Evolutionary conservation across 53 echinoderm and acorn worm species (phyloP).

Genomic region (Zoroaster sp.): DNA sequence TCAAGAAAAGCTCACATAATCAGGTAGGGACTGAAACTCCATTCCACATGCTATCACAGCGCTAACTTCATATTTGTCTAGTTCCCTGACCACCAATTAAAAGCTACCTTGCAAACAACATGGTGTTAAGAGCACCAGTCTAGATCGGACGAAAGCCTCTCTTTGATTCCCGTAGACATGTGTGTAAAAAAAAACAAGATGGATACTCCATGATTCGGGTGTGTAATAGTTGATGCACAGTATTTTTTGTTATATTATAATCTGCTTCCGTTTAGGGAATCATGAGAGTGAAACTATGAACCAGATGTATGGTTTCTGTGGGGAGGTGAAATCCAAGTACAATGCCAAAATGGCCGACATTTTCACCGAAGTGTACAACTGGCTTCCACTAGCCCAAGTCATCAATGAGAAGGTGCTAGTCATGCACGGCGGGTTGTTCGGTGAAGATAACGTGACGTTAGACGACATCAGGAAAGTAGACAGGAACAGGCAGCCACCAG

Average conservation of each 20-base stretch:
- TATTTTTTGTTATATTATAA: no score
- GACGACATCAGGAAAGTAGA: conserved; percentile 91
- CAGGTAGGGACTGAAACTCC: no score
- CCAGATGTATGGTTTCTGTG: conserved; percentile 98
- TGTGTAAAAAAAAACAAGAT: no score
- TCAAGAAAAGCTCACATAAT: no score
- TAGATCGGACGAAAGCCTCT: no score
- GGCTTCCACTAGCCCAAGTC: conserved; percentile 92
- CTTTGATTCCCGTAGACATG: no score
- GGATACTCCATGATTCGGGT: no score
- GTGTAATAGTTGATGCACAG: background rate
- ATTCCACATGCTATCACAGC: no score
- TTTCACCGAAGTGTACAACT: conserved; percentile 97
- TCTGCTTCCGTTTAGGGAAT: conserved; percentile 77
- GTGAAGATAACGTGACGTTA: conserved; percentile 84
- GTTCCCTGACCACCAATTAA: no score
- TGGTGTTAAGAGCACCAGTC: no score
- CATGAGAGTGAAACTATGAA: conserved; percentile 99
- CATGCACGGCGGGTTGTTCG: conserved; percentile 97
- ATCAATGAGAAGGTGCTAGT: conserved; percentile 95
- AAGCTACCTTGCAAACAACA: no score
- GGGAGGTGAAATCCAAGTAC: conserved; percentile 95
- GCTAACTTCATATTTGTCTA: no score
- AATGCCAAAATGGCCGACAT: conserved; percentile 89
- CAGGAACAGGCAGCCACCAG: conserved; percentile 90